These are phyloP conservation scores for Philopotamus ludificatus DNA, from an alignment of 1,140 invertebrate genomes.

Conservation along the genomic window DNA sequence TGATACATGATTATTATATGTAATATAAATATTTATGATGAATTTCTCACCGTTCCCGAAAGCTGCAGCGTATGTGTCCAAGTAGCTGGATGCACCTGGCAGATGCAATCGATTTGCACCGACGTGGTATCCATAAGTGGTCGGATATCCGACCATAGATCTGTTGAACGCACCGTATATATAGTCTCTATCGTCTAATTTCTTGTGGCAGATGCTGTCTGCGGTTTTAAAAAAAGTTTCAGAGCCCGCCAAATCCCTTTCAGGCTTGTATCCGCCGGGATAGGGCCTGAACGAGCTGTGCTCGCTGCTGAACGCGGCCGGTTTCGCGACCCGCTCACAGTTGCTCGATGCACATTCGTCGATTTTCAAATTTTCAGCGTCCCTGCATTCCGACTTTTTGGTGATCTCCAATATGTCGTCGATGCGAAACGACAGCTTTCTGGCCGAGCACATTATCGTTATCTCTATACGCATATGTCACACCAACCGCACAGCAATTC, in stretches of 20 bases:
- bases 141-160: conserved; percentile 4
- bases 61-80: not conserved
- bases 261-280: not conserved
- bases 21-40: not conserved
- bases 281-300: conserved; percentile 7
- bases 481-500: not conserved
- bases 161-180: not conserved
- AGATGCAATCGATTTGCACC: not conserved
- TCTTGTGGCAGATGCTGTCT: conserved; percentile 2
- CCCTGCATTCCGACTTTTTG: not conserved
- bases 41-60: conserved; percentile 9
- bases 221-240: not conserved
- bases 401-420: conserved; percentile 33
- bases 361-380: not conserved
- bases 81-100: not conserved
- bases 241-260: not conserved
- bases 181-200: not conserved
- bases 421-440: conserved; percentile 35
- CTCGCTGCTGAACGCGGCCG: not conserved
- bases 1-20: not conserved
- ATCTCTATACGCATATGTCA: not conserved
- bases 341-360: not conserved
- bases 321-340: not conserved
- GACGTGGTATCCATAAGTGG: not conserved
- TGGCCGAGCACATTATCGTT: conserved; percentile 29